Conservation (phyloP, 1,140 invertebrate species). For the Neodiprion lecontei region DNA sequence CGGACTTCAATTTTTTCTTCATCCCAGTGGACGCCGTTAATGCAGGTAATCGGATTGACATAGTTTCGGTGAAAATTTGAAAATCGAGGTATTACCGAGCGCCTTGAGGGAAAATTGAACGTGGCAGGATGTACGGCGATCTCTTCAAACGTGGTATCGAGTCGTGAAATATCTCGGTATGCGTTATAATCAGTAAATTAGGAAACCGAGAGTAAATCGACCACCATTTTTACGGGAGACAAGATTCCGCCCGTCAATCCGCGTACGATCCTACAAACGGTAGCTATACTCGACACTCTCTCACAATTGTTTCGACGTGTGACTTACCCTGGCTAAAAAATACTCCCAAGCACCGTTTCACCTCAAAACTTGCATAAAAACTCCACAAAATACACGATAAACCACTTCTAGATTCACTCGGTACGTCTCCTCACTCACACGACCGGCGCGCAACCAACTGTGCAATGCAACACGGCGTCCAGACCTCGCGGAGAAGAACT, state of each 20-base stretch:
- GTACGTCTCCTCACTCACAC: slow-evolving; percentile 42
- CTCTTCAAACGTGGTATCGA: too few relatives aligned
- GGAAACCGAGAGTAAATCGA: not conserved
- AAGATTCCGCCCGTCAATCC: not conserved
- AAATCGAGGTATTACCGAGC: not conserved
- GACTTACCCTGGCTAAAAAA: slow-evolving; percentile 47
- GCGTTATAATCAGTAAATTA: not conserved
- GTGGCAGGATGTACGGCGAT: too few relatives aligned
- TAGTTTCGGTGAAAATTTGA: not conserved
- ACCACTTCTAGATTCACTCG: slow-evolving; percentile 40
- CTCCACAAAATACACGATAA: slow-evolving; percentile 30
- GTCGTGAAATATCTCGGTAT: not conserved
- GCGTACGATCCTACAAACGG: not conserved
- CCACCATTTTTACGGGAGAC: not conserved
- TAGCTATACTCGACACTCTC: not conserved
- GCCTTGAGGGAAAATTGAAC: not conserved
- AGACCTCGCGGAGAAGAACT: slow-evolving; percentile 36
- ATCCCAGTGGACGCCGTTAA: not conserved
- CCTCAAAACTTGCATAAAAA: slow-evolving; percentile 48
- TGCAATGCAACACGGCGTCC: slow-evolving; percentile 31
- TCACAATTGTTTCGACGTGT: not conserved
- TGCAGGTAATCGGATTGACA: not conserved
- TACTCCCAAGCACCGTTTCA: slow-evolving; percentile 40
- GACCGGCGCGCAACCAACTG: slow-evolving; percentile 57
- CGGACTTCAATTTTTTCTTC: not conserved